Evolutionary conservation across 30 jellyfish, hydroid and myxozoan genomes (phyloP).

Genomic region (Nemopilema nomurai): DNA sequence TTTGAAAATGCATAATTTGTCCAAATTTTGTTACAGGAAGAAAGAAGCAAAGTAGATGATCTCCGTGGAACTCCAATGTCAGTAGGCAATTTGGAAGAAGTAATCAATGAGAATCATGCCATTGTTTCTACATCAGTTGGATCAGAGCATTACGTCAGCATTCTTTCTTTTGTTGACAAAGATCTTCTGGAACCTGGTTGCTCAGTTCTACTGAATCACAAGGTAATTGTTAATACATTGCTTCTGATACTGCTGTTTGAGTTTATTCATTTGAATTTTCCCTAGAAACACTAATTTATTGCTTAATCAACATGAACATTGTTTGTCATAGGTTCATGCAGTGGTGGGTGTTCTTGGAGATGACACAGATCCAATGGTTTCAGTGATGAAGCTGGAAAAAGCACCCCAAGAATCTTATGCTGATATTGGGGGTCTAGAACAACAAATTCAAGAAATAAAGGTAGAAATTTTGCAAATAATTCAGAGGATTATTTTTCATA

Average conservation of each 20-base stretch:
- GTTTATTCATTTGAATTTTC: too few species aligned
- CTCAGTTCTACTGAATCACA: slow-evolving; percentile 94
- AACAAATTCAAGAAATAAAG: slow-evolving; percentile 97
- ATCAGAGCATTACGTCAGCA: slow-evolving; percentile 97
- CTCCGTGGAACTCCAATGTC: slow-evolving; percentile 99
- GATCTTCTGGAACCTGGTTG: slow-evolving; percentile 97
- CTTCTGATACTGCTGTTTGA: neutral
- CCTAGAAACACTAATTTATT: too few species aligned
- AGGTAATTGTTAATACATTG: slow-evolving; percentile 31
- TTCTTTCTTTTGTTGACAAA: slow-evolving; percentile 96
- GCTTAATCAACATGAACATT: neutral
- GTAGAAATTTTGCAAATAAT: slow-evolving; percentile 1
- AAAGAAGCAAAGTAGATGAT: slow-evolving; percentile 96
- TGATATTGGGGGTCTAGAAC: slow-evolving; percentile 98
- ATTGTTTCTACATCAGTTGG: slow-evolving; percentile 99
- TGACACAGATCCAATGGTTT: slow-evolving; percentile 99
- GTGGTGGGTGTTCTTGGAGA: slow-evolving; percentile 98
- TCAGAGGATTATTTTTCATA: neutral
- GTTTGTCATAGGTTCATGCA: slow-evolving; percentile 82
- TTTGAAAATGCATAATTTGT: too few species aligned
- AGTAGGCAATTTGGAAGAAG: slow-evolving; percentile 97
- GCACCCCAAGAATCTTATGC: slow-evolving; percentile 99
- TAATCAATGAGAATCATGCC: slow-evolving; percentile 98
- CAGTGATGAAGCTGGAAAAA: slow-evolving; percentile 97
- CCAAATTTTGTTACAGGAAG: slow-evolving; percentile 74